These are phyloP conservation scores for Zonotrichia leucophrys DNA, from an alignment of 2,113 vertebrate genomes.

Conservation along the genomic window DNA sequence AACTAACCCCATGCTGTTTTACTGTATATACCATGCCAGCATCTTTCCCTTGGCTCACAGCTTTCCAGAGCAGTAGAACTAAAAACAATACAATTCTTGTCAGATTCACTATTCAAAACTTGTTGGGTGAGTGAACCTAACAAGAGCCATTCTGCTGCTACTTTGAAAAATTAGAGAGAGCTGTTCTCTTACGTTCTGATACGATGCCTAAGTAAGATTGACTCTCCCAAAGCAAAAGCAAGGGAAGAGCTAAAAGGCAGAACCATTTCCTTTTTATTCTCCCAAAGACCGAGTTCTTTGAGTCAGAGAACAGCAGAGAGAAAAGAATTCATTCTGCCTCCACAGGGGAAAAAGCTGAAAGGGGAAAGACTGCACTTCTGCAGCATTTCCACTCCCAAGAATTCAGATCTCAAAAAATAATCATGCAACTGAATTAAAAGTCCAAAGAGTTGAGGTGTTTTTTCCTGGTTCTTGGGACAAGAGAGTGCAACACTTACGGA, in stretches of 20 bases:
- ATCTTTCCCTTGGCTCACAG: slow-evolving; percentile 57
- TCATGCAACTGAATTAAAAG: slow-evolving; percentile 43
- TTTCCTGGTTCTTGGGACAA: slow-evolving; percentile 23
- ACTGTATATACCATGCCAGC: slow-evolving; percentile 57
- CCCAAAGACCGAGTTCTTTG: neutral
- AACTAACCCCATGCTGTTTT: slow-evolving; percentile 60
- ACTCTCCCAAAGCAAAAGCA: slow-evolving; percentile 41
- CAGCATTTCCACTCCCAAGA: slow-evolving; percentile 50
- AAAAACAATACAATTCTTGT: slow-evolving; percentile 56
- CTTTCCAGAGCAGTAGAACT: slow-evolving; percentile 56
- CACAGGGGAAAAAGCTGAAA: slow-evolving; percentile 47
- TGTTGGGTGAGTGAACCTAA: slow-evolving; percentile 48
- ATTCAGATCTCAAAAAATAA: slow-evolving; percentile 46
- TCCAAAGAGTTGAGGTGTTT: neutral
- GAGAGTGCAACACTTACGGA: slow-evolving; percentile 45
- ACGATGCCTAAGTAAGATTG: slow-evolving; percentile 36
- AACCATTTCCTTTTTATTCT: slow-evolving; percentile 39
- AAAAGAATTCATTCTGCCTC: slow-evolving; percentile 34
- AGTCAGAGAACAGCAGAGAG: slow-evolving; percentile 24
- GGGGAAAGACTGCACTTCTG: slow-evolving; percentile 36
- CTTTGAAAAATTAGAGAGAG: slow-evolving; percentile 26
- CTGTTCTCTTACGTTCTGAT: slow-evolving; percentile 29
- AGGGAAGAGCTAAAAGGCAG: slow-evolving; percentile 47
- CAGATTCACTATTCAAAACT: slow-evolving; percentile 59
- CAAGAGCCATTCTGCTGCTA: slow-evolving; percentile 51